Evolutionary conservation across 2,888 invertebrate genomes (phyloP).

Genomic region (Parasteatoda lunata): DNA sequence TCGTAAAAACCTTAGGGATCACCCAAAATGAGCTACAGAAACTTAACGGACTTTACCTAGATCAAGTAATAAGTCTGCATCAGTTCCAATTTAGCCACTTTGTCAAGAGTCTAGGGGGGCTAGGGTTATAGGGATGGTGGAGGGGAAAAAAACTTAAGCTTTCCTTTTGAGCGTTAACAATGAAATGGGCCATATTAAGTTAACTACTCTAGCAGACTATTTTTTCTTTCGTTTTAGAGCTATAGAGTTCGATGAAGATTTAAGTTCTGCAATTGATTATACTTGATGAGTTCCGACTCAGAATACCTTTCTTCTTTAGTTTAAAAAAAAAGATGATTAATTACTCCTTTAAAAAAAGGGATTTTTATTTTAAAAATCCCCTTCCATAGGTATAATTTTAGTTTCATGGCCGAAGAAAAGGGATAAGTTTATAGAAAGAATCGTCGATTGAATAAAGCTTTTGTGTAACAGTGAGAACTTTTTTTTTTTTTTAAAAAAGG

Average conservation of each 20-base stretch:
- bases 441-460: no score
- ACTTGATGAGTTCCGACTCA: neutral
- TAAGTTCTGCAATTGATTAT: slow-evolving; percentile 2
- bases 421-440: no score
- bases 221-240: slow-evolving; percentile 1
- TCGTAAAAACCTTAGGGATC: neutral
- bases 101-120: slow-evolving; percentile 33
- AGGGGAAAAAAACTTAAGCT: neutral
- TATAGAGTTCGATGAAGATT: slow-evolving; percentile 4
- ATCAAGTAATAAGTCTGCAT: slow-evolving; percentile 61
- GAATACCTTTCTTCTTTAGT: neutral
- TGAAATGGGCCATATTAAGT: slow-evolving; percentile 11
- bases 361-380: no score
- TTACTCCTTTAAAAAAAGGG: no score
- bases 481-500: no score
- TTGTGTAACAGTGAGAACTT: no score
- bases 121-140: neutral
- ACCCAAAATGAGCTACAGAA: slow-evolving; percentile 22
- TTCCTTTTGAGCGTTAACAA: neutral
- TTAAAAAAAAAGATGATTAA: neutral
- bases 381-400: no score
- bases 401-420: no score
- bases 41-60: slow-evolving; percentile 49
- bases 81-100: slow-evolving; percentile 57
- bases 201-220: slow-evolving; percentile 7